phyloP scores from a whole-genome alignment of 2,797 vertebrate species.

The Anabacerthia variegaticeps region DNA sequence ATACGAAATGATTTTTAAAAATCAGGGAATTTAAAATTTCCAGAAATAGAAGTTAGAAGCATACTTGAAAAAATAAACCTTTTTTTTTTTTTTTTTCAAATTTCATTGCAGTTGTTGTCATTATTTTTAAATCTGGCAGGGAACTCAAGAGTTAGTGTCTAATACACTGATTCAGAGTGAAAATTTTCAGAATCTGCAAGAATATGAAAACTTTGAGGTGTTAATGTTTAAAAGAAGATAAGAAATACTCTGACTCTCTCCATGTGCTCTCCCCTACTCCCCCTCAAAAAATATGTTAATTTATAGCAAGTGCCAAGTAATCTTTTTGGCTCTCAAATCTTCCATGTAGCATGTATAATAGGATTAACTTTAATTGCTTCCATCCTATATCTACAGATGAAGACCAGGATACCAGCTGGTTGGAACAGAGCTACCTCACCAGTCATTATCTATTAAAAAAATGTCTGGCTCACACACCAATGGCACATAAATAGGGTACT shows the following conservation, averaged over 20 bases:
- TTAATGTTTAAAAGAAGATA: neutral
- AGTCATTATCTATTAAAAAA: neutral
- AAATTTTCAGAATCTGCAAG: neutral
- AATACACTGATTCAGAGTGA: neutral
- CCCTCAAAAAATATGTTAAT: neutral
- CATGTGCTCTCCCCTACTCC: no score
- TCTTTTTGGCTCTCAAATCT: conserved; percentile 4
- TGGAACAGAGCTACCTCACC: neutral
- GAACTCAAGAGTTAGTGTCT: neutral
- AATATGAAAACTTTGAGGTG: neutral
- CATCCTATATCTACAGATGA: conserved; percentile 6
- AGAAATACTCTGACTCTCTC: neutral
- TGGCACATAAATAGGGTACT: neutral
- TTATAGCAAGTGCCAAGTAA: neutral
- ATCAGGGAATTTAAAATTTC: neutral
- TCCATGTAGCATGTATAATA: conserved; percentile 14
- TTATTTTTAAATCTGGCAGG: neutral
- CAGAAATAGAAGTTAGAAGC: neutral
- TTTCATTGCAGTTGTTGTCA: neutral
- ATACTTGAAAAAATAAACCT: neutral
- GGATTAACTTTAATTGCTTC: conserved; percentile 57
- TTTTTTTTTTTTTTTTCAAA: neutral
- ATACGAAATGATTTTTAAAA: neutral
- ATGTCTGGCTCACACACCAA: neutral
- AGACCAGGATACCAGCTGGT: conserved; percentile 13